A percentile compares a stretch with the other conserved stretches of the same genome.
These are phyloP conservation scores for Mustelus asterias DNA, from an alignment of 2,113 vertebrate genomes.

Conservation along the genomic window DNA sequence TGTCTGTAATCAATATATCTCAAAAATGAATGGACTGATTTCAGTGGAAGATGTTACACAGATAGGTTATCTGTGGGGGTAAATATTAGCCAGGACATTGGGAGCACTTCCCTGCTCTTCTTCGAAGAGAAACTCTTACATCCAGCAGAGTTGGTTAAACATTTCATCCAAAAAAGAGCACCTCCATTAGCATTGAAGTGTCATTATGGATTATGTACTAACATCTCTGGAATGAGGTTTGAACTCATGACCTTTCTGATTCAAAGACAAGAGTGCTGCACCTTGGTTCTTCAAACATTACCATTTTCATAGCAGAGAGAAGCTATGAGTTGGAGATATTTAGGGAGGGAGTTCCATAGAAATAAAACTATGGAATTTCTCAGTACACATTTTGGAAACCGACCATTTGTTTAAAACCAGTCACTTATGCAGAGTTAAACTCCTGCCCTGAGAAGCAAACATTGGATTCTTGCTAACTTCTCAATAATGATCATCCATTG, in stretches of 20 bases:
- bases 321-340: neutral
- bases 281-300: neutral
- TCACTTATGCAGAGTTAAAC: neutral
- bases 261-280: neutral
- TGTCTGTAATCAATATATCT: too few species aligned
- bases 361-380: neutral
- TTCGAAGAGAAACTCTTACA: neutral
- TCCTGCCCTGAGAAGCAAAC: neutral
- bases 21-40: too few species aligned
- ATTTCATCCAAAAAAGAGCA: neutral
- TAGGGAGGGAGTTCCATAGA: neutral
- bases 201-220: neutral
- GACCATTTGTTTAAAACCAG: neutral
- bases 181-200: neutral
- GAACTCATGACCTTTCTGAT: neutral
- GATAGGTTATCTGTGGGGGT: too few species aligned
- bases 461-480: neutral
- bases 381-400: neutral
- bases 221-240: neutral
- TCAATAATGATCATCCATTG: neutral
- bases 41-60: too few species aligned
- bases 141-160: neutral
- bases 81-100: neutral
- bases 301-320: neutral
- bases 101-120: neutral